A percentile compares a stretch with the other conserved stretches of the same genome.
phyloP scores from a whole-genome alignment of 2,888 invertebrate genomes.

The Micoletzkya japonica region DNA sequence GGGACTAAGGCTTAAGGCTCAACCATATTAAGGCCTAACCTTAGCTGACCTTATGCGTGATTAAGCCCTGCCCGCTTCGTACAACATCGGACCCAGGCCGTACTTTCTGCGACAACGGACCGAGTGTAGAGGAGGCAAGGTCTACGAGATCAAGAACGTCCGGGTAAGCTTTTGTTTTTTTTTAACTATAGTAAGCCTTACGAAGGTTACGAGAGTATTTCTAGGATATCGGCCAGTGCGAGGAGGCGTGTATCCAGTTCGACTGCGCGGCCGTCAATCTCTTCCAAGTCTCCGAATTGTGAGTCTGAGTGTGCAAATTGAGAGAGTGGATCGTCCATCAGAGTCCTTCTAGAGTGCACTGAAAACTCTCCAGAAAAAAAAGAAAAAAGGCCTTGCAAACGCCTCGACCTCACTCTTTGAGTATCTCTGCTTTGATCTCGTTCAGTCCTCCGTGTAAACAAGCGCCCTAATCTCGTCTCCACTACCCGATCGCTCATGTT shows the following conservation, averaged over 20 bases:
- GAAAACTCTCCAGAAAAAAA: too few species aligned
- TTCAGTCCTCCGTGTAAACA: too few species aligned
- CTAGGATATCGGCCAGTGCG: slow-evolving; percentile 62
- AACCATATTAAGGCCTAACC: too few species aligned
- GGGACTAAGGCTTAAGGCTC: too few species aligned
- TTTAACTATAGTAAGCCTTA: background rate
- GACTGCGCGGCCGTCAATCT: slow-evolving; percentile 61
- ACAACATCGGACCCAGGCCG: slow-evolving; percentile 20
- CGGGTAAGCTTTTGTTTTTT: slow-evolving; percentile 7
- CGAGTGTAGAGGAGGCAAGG: slow-evolving; percentile 29
- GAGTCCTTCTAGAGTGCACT: too few species aligned
- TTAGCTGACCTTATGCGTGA: background rate
- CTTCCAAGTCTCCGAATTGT: slow-evolving; percentile 46
- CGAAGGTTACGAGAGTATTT: background rate
- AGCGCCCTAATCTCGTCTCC: too few species aligned
- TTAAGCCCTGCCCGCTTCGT: slow-evolving; percentile 18
- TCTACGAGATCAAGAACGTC: slow-evolving; percentile 28
- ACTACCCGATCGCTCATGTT: too few species aligned
- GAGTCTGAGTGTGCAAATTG: background rate
- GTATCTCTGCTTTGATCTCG: too few species aligned
- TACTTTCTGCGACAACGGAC: slow-evolving; percentile 24
- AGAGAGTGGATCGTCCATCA: too few species aligned
- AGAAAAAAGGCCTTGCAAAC: too few species aligned
- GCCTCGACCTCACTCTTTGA: too few species aligned
- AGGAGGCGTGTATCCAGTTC: slow-evolving; percentile 59